A percentile compares a stretch with the other conserved stretches of the same genome.
Conservation (phyloP, 2,113 vertebrate genomes). For the Platycercus adscitus region DNA sequence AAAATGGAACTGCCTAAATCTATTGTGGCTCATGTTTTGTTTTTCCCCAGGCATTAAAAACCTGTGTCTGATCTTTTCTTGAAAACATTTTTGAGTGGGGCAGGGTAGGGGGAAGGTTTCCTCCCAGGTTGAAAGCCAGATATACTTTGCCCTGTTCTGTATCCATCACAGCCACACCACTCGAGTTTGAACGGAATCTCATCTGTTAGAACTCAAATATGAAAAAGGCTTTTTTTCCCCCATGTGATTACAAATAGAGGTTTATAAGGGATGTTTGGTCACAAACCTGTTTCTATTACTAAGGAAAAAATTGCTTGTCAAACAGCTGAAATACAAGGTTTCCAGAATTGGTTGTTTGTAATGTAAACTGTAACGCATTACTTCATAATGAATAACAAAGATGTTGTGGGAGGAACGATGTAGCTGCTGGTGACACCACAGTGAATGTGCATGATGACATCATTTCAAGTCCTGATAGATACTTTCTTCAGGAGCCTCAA, state of each 20-base stretch:
- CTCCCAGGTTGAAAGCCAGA: conserved; percentile 39
- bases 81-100: conserved; percentile 30
- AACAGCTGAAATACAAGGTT: neutral
- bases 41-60: conserved; percentile 53
- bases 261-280: neutral
- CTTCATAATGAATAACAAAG: neutral
- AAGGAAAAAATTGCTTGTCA: neutral
- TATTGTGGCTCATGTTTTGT: conserved; percentile 33
- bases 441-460: neutral
- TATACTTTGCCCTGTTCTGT: conserved; percentile 39
- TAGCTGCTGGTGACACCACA: neutral
- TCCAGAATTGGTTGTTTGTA: neutral
- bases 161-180: neutral
- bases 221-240: neutral
- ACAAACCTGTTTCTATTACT: neutral
- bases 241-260: neutral
- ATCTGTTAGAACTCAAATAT: conserved; percentile 5
- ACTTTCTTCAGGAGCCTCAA: neutral
- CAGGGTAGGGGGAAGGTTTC: conserved; percentile 22
- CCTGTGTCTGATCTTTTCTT: conserved; percentile 42
- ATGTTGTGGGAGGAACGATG: neutral
- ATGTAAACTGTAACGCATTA: neutral
- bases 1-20: conserved; percentile 54
- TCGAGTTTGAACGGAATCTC: neutral
- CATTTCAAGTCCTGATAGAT: neutral